A percentile compares a stretch with the other conserved stretches of the same genome.
Evolutionary conservation across 1,140 invertebrate species (phyloP).

Genomic region (Pomacea maculata): DNA sequence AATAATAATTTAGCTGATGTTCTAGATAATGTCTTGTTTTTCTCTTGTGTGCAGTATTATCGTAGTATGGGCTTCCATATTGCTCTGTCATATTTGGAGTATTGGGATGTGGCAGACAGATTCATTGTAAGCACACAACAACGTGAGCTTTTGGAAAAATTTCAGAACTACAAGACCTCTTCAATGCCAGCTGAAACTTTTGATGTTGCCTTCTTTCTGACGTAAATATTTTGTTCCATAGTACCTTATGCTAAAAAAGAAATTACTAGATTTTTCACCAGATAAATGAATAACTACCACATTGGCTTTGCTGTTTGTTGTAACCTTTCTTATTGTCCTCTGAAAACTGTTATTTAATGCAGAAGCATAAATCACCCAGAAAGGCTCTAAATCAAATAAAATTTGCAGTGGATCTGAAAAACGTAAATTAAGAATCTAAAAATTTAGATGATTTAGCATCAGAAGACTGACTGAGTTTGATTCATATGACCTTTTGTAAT

Average conservation of each 20-base stretch:
- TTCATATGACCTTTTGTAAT: too few relatives aligned
- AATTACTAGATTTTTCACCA: too few relatives aligned
- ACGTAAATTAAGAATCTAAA: too few relatives aligned
- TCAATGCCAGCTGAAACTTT: slow-evolving; percentile 84
- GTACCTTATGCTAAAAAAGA: neutral
- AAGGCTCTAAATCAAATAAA: too few relatives aligned
- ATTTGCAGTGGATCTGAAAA: too few relatives aligned
- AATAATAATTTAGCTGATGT: neutral
- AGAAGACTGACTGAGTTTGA: too few relatives aligned
- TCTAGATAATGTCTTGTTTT: neutral
- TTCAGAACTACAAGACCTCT: slow-evolving; percentile 87
- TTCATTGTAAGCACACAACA: slow-evolving; percentile 75
- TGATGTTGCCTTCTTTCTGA: slow-evolving; percentile 90
- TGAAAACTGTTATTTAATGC: too few relatives aligned
- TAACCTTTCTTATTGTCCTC: neutral
- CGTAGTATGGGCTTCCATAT: slow-evolving; percentile 91
- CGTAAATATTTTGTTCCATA: slow-evolving; percentile 72
- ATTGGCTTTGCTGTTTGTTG: too few relatives aligned
- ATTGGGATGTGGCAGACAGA: slow-evolving; percentile 87
- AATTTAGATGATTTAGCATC: too few relatives aligned
- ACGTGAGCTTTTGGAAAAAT: slow-evolving; percentile 82
- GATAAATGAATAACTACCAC: too few relatives aligned
- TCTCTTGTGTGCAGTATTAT: slow-evolving; percentile 79
- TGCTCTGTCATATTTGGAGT: slow-evolving; percentile 94
- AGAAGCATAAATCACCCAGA: too few relatives aligned